Evolutionary conservation across 2,113 vertebrate species (phyloP), one percentile per base, ranked within the genome.

Genomic region (Melanerpes aurifrons): DNA sequence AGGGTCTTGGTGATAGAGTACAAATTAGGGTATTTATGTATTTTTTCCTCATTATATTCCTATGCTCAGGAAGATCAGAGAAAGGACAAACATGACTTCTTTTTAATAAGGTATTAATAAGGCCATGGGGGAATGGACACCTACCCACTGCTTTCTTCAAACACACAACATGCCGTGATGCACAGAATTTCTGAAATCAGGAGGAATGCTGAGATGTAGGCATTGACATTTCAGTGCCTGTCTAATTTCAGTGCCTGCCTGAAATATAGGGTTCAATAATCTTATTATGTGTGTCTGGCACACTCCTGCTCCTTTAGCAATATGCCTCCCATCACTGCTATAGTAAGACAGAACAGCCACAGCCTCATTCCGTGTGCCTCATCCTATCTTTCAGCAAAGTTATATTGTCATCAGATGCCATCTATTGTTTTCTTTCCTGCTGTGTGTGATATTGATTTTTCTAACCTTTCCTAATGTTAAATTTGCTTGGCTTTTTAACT

Each of bases 391-490:
- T 91, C 64, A 80, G 59, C 43, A 63, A 70, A 92, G 61, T 32
- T 92, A 6, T 77, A 76, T 82, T 3, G 3, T 91, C 89, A 82
- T 89, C 78, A 77, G 64, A 91, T 76, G 68, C 82, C 94, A 74
- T 82, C 82, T 94, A 31, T 91, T 85, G 89, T 92, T 93, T 91
- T 87, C 85, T 82, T 89, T 91, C 92, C 89, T 86, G 87, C 94
- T 94, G 82, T 29, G 91, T 76, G 91, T 79, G 59, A 9, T 93
- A 96, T 96, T 87, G 94, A 96, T 92, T 96, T 96, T 93, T 91
- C 68, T 95, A 95, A 95, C 94, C 93, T 96, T 96, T 96, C 82
- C 80, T 96, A 89, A 95, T 92, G 92, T 89, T 93, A 85, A 85
- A 92, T 92, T 94, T 91, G 84, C 79, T 92, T 93, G 87, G 85